Percentiles rank a stretch among this genome's conserved stretches.
Evolutionary conservation across 1,140 invertebrate genomes (phyloP).

Genomic region (Galleria mellonella): DNA sequence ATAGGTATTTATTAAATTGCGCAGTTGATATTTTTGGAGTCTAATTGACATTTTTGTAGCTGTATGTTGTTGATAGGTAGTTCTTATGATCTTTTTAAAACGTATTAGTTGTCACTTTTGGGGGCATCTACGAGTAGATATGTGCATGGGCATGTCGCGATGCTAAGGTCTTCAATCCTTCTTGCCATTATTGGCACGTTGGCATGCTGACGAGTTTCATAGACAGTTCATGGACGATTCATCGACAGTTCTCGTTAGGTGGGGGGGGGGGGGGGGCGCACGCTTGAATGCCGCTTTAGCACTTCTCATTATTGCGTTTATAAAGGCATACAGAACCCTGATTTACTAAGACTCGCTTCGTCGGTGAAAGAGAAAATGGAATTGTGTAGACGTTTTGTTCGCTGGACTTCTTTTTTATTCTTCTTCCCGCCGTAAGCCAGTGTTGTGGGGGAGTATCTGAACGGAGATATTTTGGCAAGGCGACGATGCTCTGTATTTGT

Average conservation of each 20-base stretch:
- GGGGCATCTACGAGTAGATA: slow-evolving; percentile 9
- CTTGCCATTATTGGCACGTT: slow-evolving; percentile 35
- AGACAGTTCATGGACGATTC: slow-evolving; percentile 63
- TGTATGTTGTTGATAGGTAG: not conserved
- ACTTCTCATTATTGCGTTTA: slow-evolving; percentile 73
- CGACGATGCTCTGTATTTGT: slow-evolving; percentile 27
- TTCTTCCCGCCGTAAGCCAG: slow-evolving; percentile 21
- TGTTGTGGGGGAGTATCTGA: slow-evolving; percentile 10
- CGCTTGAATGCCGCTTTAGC: slow-evolving; percentile 65
- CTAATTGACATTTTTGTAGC: not conserved
- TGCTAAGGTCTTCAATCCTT: too few relatives aligned
- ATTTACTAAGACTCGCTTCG: slow-evolving; percentile 63
- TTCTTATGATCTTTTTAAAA: not conserved
- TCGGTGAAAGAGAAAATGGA: slow-evolving; percentile 69
- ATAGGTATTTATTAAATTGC: not conserved
- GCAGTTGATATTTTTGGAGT: not conserved
- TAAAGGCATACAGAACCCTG: slow-evolving; percentile 66
- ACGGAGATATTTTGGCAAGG: slow-evolving; percentile 26
- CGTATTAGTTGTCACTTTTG: not conserved
- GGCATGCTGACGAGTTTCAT: slow-evolving; percentile 65
- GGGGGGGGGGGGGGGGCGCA: slow-evolving; percentile 26
- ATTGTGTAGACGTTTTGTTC: slow-evolving; percentile 68
- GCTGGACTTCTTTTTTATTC: slow-evolving; percentile 36
- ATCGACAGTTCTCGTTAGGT: slow-evolving; percentile 59
- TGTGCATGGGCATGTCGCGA: slow-evolving; percentile 19